phyloP scores from a whole-genome alignment of 1,140 invertebrate genomes.

The Ooceraea biroi region DNA sequence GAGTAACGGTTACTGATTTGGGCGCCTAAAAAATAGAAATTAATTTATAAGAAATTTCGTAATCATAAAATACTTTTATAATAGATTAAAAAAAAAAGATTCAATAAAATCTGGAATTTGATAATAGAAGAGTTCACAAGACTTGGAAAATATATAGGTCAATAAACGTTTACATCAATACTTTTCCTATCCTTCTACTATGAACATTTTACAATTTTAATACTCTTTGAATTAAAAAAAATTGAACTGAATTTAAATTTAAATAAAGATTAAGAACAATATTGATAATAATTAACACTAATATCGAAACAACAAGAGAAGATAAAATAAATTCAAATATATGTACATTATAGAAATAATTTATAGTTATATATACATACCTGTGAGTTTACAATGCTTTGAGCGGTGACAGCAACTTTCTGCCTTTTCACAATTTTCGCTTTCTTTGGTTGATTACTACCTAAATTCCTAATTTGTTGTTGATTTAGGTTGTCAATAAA shows the following conservation, averaged over 20 bases:
- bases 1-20: conserved; percentile 79
- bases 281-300: conserved; percentile 7
- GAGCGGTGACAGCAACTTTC: conserved; percentile 78
- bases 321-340: conserved; percentile 10
- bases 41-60: neutral
- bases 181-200: neutral
- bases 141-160: too few relatives aligned
- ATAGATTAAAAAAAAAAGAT: too few relatives aligned
- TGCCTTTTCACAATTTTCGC: conserved; percentile 82
- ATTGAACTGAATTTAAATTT: neutral
- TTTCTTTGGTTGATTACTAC: conserved; percentile 81
- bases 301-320: neutral
- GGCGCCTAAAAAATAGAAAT: conserved; percentile 64
- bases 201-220: neutral
- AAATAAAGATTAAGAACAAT: neutral
- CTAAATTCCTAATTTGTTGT: conserved; percentile 83
- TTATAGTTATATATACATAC: conserved; percentile 58
- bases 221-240: conserved; percentile 32
- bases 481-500: conserved; percentile 86
- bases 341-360: conserved; percentile 14
- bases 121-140: too few relatives aligned
- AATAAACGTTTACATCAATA: too few relatives aligned
- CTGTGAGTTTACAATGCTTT: conserved; percentile 74
- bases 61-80: too few relatives aligned
- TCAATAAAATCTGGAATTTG: too few relatives aligned